phyloP scores from a whole-genome alignment of 2,888 invertebrate species.

The Aleiodes alternator region DNA sequence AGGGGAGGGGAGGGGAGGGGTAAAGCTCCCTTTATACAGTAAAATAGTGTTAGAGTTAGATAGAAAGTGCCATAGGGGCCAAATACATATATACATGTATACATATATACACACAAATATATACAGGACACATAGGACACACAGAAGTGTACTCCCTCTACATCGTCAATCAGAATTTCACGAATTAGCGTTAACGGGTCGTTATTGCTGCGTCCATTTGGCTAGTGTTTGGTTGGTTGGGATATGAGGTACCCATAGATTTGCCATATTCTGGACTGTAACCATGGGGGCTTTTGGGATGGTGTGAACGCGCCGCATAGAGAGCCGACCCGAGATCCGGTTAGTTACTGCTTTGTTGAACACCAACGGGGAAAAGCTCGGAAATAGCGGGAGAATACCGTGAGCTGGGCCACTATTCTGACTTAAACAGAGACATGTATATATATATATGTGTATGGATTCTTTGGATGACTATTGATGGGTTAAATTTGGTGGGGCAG shows the following conservation, averaged over 20 bases:
- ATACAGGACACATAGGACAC: too few relatives aligned
- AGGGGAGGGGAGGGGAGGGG: slow-evolving; percentile 28
- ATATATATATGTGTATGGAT: too few relatives aligned
- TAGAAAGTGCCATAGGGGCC: not conserved
- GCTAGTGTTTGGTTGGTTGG: slow-evolving; percentile 73
- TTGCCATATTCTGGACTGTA: slow-evolving; percentile 72
- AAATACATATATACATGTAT: too few relatives aligned
- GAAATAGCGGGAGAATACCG: slow-evolving; percentile 7
- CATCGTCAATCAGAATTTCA: slow-evolving; percentile 75
- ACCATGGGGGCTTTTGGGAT: slow-evolving; percentile 62
- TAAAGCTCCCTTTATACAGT: slow-evolving; percentile 32
- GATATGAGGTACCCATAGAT: slow-evolving; percentile 74
- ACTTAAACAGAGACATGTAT: too few relatives aligned
- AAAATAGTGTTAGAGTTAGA: slow-evolving; percentile 3
- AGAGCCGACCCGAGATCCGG: slow-evolving; percentile 72
- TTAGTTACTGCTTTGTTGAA: slow-evolving; percentile 73
- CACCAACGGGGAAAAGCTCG: slow-evolving; percentile 63
- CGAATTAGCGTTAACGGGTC: slow-evolving; percentile 76
- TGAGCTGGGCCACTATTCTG: too few relatives aligned
- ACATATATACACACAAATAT: too few relatives aligned
- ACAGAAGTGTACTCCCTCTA: slow-evolving; percentile 51
- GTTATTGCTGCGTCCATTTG: slow-evolving; percentile 76
- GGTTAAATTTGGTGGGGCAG: slow-evolving; percentile 5
- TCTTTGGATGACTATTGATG: not conserved
- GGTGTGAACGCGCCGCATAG: slow-evolving; percentile 68